Evolutionary conservation across 2,113 vertebrate species (phyloP), one percentile per base, ranked within the genome.

Genomic region (Paedocypris sp.): DNA sequence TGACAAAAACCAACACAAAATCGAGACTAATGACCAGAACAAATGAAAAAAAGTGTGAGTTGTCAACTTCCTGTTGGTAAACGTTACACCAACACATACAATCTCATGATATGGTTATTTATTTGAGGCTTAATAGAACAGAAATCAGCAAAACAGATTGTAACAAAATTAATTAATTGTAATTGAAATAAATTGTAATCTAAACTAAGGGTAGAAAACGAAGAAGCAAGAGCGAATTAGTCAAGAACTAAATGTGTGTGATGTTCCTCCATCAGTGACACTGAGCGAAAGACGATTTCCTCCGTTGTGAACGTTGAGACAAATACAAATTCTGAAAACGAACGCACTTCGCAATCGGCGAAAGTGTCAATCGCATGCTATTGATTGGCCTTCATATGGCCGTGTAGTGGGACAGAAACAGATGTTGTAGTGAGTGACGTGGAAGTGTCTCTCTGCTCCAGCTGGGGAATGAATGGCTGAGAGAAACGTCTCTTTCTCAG

Each of bases 401-500:
- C 35, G 42, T 16, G 12, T 20, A 28, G 7, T 43, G 25, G 12
- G 23, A 9, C 43, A 45, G 36, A 23, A 63, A 57, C 60, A 63
- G 66, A 68, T 63, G 60, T 51, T 36, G 51, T 38, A 62, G 52
- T 63, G 46, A 59, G 66, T 45, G 52, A 45, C 36, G 19, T 12
- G 22, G 28, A 15, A 16, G 61, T 15, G 25, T 72, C 66, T 71
- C 68, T 76, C 25, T 60, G 75, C 73, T 33, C 73, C 29, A 68
- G 75, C 63, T 48, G 69, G 62, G 50, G n/a, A n/a, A n/a, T n/a
- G n/a, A n/a, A n/a, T n/a, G n/a, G 72, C 72, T 57, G 75, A 72
- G n/a, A 80, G 75, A 68, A 74, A 72, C 32, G 60, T 78, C 58
- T 25, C 74, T 69, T 51, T 28, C 31, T 81, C 82, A 83, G 79